phyloP scores from a whole-genome alignment of 2,113 vertebrate genomes.

The Crotophaga sulcirostris region DNA sequence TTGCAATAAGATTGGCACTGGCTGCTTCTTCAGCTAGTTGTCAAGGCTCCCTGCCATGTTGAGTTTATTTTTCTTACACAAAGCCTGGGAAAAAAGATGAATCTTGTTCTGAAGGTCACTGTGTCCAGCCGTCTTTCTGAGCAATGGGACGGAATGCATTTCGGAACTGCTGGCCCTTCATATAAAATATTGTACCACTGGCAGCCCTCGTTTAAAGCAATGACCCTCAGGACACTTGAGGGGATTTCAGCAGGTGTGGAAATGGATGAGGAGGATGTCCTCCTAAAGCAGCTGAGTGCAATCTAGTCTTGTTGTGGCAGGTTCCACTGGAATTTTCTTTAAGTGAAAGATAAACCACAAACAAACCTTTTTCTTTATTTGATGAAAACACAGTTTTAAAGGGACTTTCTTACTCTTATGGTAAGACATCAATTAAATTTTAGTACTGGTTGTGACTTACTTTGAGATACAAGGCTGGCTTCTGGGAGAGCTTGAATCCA shows the following conservation, averaged over 20 bases:
- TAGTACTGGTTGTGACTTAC: neutral
- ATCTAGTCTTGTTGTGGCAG: neutral
- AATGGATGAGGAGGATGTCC: neutral
- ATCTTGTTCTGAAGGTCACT: slow-evolving; percentile 7
- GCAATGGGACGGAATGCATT: neutral
- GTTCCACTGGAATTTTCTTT: neutral
- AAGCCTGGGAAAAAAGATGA: slow-evolving; percentile 35
- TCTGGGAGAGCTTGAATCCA: neutral
- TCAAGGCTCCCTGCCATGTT: neutral
- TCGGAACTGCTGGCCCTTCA: neutral
- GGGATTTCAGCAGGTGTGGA: neutral
- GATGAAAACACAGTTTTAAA: neutral
- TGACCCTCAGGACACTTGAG: neutral
- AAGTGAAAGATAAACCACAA: neutral
- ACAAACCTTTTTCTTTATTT: neutral
- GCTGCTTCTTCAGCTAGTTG: slow-evolving; percentile 12
- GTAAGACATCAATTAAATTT: neutral
- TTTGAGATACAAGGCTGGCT: neutral
- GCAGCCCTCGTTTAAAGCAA: neutral
- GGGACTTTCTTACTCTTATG: neutral
- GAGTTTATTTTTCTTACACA: slow-evolving; percentile 45
- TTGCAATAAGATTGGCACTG: neutral
- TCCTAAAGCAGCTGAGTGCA: neutral
- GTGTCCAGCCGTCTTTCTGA: neutral
- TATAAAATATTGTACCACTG: neutral